Evolutionary conservation across 2,113 vertebrate genomes (phyloP).

Genomic region (Erinaceus europaeus): DNA sequence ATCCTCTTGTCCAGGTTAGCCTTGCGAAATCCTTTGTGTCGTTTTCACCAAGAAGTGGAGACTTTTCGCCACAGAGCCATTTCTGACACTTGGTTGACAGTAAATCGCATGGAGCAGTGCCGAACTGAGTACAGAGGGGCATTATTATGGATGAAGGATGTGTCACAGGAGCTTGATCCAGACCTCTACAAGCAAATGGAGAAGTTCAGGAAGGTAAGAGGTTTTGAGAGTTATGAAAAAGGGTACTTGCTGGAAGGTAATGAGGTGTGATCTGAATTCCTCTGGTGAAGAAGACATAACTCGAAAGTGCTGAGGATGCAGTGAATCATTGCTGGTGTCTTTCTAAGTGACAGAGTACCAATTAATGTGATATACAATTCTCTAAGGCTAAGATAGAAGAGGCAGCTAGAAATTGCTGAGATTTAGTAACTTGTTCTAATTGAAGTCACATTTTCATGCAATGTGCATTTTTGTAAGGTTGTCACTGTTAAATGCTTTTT

Average conservation of each 20-base stretch:
- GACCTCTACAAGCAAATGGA: constrained; percentile 98
- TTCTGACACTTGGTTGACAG: constrained; percentile 97
- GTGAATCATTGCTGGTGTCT: constrained; percentile 67
- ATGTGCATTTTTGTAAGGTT: constrained; percentile 48
- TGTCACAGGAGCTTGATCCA: constrained; percentile 97
- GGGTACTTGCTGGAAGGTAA: constrained; percentile 44
- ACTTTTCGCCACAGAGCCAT: constrained; percentile 96
- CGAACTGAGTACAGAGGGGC: constrained; percentile 96
- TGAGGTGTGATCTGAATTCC: constrained; percentile 58
- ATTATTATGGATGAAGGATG: constrained; percentile 98
- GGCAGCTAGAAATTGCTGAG: constrained; percentile 61
- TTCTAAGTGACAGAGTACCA: constrained; percentile 66
- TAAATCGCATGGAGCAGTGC: constrained; percentile 96
- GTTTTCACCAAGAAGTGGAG: constrained; percentile 97
- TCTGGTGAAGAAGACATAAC: constrained; percentile 41
- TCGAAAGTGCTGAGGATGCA: constrained; percentile 62
- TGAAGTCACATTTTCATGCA: constrained; percentile 61
- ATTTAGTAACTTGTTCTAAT: constrained; percentile 63
- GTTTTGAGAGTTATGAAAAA: constrained; percentile 40
- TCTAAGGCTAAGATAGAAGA: constrained; percentile 49
- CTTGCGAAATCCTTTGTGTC: constrained; percentile 90
- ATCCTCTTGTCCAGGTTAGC: constrained; percentile 83
- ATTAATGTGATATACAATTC: constrained; percentile 66
- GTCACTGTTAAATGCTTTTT: constrained; percentile 50
- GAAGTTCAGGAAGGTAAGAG: constrained; percentile 95